Base-by-base conservation (phyloP, 2,113 vertebrate genomes). In the Notarius lentiginosus region DNA sequence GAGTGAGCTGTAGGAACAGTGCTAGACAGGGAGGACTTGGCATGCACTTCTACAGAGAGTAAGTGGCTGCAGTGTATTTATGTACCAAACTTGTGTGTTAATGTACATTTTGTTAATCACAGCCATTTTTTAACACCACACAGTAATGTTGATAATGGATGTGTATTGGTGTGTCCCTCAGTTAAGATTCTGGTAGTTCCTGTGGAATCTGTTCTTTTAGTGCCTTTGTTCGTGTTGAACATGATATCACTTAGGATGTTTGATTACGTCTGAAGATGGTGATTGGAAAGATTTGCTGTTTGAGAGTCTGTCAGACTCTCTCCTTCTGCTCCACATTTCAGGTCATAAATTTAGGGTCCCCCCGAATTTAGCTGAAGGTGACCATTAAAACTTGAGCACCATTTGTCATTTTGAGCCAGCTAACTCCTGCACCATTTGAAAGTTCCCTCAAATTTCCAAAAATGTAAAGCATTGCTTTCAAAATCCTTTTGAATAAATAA, bases 211-310 rank as follows among this genome's bases (percentile, higher is more conserved):
- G 41, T 81, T 61, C 34, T 70, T 77, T 72, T 85, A 65, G 85
- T 90, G 84, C 87, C 61, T 85, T 70, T 85, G 65, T 82, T 58
- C 7, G 2, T 60, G 75, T 86, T 81, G 30, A 61, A 81, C 18
- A 15, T 14, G 1, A 58, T 30, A 12, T 81, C 79, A 81, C 20
- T 61, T 61, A 14, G 18, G 30, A 47, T 22, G 34, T 12, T 24
- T 60, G 15, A 20, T 58, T 58, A 55, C 24, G 24, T 0, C 14
- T 34, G 41, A 41, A 41, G 41, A 41, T 41, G 41, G 41, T 73
- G 55, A 56, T 56, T 56, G 55, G 55, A 56, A 56, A 53, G 41
- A 41, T 41, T 41, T 41, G 41, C 41, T 41, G 41, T 41, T 41
- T 41, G 41, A 41, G 41, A 41, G 41, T 41, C 41, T 41, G 41